These are phyloP conservation scores for Prosopocoilus inquinatus DNA, from an alignment of 2,888 invertebrate genomes.

Conservation along the genomic window DNA sequence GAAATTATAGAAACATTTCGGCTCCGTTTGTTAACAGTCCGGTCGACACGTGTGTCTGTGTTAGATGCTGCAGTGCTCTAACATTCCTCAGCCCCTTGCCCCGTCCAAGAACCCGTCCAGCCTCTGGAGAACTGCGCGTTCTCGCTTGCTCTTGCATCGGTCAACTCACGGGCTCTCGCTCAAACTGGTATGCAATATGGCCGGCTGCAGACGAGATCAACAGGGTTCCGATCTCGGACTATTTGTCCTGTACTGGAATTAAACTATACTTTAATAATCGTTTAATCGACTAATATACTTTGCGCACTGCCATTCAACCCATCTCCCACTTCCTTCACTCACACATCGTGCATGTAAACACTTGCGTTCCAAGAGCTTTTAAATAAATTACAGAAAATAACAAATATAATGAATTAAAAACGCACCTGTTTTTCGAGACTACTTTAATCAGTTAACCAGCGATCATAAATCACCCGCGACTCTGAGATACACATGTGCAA, in stretches of 20 bases:
- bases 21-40: conserved; percentile 37
- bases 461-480: not conserved
- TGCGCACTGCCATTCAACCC: conserved; percentile 7
- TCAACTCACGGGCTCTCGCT: conserved; percentile 39
- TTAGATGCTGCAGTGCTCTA: conserved; percentile 48
- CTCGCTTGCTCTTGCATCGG: conserved; percentile 34
- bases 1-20: conserved; percentile 36
- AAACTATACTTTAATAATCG: conserved; percentile 30
- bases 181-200: conserved; percentile 54
- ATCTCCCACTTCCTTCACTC: not conserved
- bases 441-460: not conserved
- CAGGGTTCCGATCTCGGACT: conserved; percentile 40
- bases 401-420: not conserved
- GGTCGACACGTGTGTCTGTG: conserved; percentile 44
- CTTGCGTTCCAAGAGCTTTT: not conserved
- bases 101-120: conserved; percentile 48
- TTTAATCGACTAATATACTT: conserved; percentile 14
- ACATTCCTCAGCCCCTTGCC: conserved; percentile 50
- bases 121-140: conserved; percentile 44
- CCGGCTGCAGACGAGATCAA: conserved; percentile 41
- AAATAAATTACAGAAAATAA: no score
- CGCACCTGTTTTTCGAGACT: conserved; percentile 2
- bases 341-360: not conserved
- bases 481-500: conserved; percentile 1
- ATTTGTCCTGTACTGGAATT: conserved; percentile 36